These are phyloP conservation scores for Paguma larvata DNA, from an alignment of 2,797 vertebrate genomes.

Conservation along the genomic window DNA sequence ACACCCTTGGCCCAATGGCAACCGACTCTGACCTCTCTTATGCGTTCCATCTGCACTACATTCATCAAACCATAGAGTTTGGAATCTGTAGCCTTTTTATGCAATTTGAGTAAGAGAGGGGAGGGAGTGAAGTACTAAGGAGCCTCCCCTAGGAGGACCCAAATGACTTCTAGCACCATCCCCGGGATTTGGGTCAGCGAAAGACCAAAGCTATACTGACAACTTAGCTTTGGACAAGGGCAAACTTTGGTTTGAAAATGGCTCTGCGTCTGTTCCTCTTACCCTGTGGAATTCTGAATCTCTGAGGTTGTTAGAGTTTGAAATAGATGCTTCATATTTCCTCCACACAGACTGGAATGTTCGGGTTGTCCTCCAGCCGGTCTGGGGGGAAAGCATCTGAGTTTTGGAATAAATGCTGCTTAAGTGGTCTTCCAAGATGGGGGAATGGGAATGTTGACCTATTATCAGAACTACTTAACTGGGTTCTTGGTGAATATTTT, in stretches of 20 bases:
- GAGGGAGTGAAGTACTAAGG: constrained; percentile 28
- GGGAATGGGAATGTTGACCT: background rate
- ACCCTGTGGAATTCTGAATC: constrained; percentile 11
- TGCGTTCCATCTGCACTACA: constrained; percentile 66
- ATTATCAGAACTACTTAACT: constrained; percentile 55
- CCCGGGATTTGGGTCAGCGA: constrained; percentile 55
- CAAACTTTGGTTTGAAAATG: constrained; percentile 19
- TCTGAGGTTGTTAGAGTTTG: constrained; percentile 38
- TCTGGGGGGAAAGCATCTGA: background rate
- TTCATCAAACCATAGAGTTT: constrained; percentile 68
- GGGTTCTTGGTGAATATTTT: constrained; percentile 56
- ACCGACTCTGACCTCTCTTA: constrained; percentile 64
- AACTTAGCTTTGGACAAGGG: constrained; percentile 46
- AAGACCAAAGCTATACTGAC: constrained; percentile 57
- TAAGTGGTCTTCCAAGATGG: background rate
- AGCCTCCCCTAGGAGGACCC: background rate
- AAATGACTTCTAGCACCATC: constrained; percentile 42
- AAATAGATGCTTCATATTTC: constrained; percentile 32
- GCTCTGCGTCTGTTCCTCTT: background rate
- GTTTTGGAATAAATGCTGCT: background rate
- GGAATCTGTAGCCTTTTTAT: constrained; percentile 31
- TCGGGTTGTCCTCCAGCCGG: background rate
- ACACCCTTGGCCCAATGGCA: constrained; percentile 56
- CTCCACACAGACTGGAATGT: background rate
- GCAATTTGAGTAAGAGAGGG: constrained; percentile 67